phyloP scores from a whole-genome alignment of 2,797 vertebrate species.

The Apogon hyalosoma region DNA sequence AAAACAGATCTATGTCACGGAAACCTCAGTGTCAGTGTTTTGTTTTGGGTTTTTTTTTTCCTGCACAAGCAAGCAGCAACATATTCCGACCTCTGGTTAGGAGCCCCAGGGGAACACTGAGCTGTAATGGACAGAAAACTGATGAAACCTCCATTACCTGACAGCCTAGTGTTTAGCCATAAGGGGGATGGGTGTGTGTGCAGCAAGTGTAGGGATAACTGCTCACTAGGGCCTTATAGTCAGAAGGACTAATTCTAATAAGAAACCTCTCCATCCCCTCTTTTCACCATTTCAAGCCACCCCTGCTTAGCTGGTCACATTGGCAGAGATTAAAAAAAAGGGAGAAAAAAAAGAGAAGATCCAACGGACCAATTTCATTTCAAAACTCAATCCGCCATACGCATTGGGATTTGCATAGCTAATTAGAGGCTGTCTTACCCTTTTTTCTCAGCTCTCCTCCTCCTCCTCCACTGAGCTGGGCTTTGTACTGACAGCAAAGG shows the following conservation, averaged over 20 bases:
- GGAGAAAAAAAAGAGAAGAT: conserved; percentile 65
- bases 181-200: conserved; percentile 9
- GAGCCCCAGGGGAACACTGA: conserved; percentile 57
- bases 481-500: conserved; percentile 83
- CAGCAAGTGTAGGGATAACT: conserved; percentile 57
- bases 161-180: conserved; percentile 47
- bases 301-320: conserved; percentile 65
- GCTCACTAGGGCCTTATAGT: conserved; percentile 59
- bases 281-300: conserved; percentile 65
- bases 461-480: conserved; percentile 62
- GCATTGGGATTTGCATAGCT: conserved; percentile 84
- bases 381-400: conserved; percentile 75
- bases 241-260: conserved; percentile 59
- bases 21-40: conserved; percentile 5
- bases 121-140: conserved; percentile 66
- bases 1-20: background rate
- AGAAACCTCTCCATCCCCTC: conserved; percentile 72
- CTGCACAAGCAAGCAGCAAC: conserved; percentile 59
- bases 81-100: conserved; percentile 49
- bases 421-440: conserved; percentile 78
- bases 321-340: conserved; percentile 68
- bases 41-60: conserved; percentile 37
- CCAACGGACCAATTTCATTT: conserved; percentile 82
- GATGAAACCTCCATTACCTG: conserved; percentile 62
- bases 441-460: conserved; percentile 18